Base-by-base conservation (phyloP, 2,888 invertebrate species). In the Protophormia terraenovae region DNA sequence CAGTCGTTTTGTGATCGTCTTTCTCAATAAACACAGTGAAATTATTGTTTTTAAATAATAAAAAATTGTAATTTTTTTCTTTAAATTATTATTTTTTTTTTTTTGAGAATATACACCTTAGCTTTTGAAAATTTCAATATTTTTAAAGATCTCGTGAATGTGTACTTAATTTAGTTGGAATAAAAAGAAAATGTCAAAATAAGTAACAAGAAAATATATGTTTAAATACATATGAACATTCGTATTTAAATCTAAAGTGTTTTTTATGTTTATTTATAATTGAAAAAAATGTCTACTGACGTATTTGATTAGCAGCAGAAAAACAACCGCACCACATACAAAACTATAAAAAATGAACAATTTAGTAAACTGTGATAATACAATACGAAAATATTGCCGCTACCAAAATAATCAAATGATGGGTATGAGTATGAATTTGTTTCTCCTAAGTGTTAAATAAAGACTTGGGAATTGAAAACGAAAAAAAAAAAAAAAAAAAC, bases 301-400 rank as follows among this genome's bases (percentile, higher is more conserved):
- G 67, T 50, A 71, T 64, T 76, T 60, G 41, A 45, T 76, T 79
- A 66, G 38, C 55, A 47, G 7, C 32, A 45, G n/a, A 58, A 29
- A 58, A 64, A 38, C 14, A 67, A 45, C 24, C 10, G 24, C 14
- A 10, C 45, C 12, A 14, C 19, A 45, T 32, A 35, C 35, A 55
- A 41, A 41, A 12, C 14, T 10, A 38, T n/a, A 41, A 60, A 76
- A 76, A 55, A 85, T 85, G 84, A 78, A 78, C 55, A 81, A 85
- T 55, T 73, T 78, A 22, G 22, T 62, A 55, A 73, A 84, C 62
- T 81, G 58, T 75, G 73, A 81, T 85, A 85, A 78, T 47, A 72
- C 77, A 35, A 81, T 53, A 62, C 55, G 78, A 78, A 81, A 85
- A 73, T 78, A 50, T 80, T 66, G 58, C 12, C 66, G 80, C 27